Evolutionary conservation across 2,113 vertebrate species (phyloP), one percentile per base, ranked within the genome.

Genomic region (Spea multiplicata): DNA sequence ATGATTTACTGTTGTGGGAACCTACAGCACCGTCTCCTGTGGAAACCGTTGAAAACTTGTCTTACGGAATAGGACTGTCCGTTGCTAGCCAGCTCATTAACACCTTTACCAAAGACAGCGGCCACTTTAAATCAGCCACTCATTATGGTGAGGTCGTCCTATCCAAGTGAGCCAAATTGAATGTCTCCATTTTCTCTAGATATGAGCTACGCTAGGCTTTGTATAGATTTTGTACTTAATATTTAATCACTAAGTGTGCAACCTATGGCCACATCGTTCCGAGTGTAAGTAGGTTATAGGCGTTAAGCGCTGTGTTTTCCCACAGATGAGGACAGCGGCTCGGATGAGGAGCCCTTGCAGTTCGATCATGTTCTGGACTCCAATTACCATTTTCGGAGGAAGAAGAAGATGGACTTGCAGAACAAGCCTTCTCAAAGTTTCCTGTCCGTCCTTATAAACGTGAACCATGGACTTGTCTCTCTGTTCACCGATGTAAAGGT

Each of bases 11-110:
- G 30, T 89, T 98, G 4, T 99, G 97, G 97, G 97, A 99, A 85
- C 97, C 97, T 65, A 98, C 96, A 44, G 97, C 97, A 81, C 97
- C 97, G 4, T 99, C 97, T 69, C 97, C 97, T 13, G 97, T 99
- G 81, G 97, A 98, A 89, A 99, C 96, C 0, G 92, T 97, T 80
- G 97, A 99, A 85, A 97, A 91, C 84, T 92, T 98, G 89, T 96
- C 97, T 1, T 98, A 96, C 0, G 97, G 97, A 65, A 90, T 95
- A 64, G 95, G 97, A 44, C 94, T 99, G 5, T 99, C 97, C 8
- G 97, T 99, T 66, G 97, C 97, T 89, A 98, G 97, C 86, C 97
- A 99, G 64, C 87, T 98, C 82, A 97, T 98, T 85, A 96, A 94
- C 84, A 96, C 96, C 67, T 97, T 98, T 88, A 93, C 86, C 83